Conservation (phyloP, 92 coral and sea anemone species). For the Pocillopora meandrina region DNA sequence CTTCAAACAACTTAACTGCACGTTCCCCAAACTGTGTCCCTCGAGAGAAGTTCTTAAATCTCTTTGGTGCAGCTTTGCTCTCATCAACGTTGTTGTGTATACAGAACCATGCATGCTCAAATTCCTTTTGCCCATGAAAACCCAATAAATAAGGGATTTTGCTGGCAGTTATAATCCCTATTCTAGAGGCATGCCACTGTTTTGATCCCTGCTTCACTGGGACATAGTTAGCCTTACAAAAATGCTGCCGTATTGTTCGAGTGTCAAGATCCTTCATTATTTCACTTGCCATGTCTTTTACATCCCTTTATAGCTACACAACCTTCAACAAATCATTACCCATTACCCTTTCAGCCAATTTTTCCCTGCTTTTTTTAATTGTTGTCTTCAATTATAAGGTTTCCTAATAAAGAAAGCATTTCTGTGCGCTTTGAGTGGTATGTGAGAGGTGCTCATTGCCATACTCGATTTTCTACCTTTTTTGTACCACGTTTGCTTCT, state of each 20-base stretch:
- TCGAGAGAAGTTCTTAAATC: conserved; percentile 41
- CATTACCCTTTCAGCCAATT: no score
- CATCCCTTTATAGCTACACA: no score
- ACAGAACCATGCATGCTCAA: conserved; percentile 38
- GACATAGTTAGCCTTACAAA: conserved; percentile 49
- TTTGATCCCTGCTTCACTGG: conserved; percentile 46
- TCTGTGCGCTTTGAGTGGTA: no score
- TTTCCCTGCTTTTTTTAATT: no score
- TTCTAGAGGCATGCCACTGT: conserved; percentile 44
- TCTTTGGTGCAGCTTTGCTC: conserved; percentile 36
- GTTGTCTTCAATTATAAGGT: no score
- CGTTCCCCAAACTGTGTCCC: conserved; percentile 43
- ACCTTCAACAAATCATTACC: no score
- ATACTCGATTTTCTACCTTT: no score
- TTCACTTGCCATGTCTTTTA: conserved; percentile 26
- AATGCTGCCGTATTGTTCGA: no score
- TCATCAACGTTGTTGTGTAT: conserved; percentile 40
- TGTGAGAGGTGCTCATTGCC: no score
- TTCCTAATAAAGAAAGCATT: no score
- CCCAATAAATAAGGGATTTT: conserved; percentile 41
- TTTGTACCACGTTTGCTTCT: no score
- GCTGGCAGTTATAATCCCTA: conserved; percentile 49
- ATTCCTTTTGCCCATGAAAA: conserved; percentile 39
- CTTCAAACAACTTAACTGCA: conserved; percentile 41
- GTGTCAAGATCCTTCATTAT: conserved; percentile 29